Evolutionary conservation across 2,888 invertebrate species (phyloP).

Genomic region (Cheilosia vernalis): DNA sequence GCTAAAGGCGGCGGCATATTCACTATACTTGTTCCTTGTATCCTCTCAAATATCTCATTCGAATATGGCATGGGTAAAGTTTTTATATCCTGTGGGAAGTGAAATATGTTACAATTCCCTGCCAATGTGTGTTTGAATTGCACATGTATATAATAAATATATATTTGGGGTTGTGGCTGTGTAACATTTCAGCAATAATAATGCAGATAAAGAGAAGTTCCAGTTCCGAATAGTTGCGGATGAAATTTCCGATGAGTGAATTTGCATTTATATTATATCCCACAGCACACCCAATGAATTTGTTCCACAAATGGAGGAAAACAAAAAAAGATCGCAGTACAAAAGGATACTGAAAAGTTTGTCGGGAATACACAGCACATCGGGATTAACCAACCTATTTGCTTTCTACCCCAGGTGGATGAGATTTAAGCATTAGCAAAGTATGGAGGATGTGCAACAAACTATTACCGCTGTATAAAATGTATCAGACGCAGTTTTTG

Average conservation of each 20-base stretch:
- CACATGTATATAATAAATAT: too few species aligned
- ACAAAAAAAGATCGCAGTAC: neutral
- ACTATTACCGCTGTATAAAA: slow-evolving; percentile 41
- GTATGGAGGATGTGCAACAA: slow-evolving; percentile 23
- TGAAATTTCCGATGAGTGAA: slow-evolving; percentile 68
- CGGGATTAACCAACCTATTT: slow-evolving; percentile 43
- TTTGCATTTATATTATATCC: slow-evolving; percentile 73
- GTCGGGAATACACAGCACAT: slow-evolving; percentile 10
- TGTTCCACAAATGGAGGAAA: neutral
- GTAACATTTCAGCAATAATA: slow-evolving; percentile 54
- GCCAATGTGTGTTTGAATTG: slow-evolving; percentile 52
- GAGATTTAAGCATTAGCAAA: slow-evolving; percentile 42
- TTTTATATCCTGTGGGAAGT: slow-evolving; percentile 65
- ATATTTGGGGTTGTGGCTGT: slow-evolving; percentile 5
- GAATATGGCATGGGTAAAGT: slow-evolving; percentile 46
- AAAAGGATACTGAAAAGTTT: slow-evolving; percentile 57
- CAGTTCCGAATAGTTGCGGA: slow-evolving; percentile 61
- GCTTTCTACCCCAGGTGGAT: slow-evolving; percentile 36
- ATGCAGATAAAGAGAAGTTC: slow-evolving; percentile 62
- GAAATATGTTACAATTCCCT: slow-evolving; percentile 68
- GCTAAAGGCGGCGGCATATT: slow-evolving; percentile 20
- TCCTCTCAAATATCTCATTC: slow-evolving; percentile 58
- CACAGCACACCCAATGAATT: slow-evolving; percentile 6
- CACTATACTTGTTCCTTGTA: slow-evolving; percentile 42
- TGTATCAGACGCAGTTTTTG: slow-evolving; percentile 16